Conservation (phyloP, 2,797 vertebrate species). For the Urosaurus nigricauda region DNA sequence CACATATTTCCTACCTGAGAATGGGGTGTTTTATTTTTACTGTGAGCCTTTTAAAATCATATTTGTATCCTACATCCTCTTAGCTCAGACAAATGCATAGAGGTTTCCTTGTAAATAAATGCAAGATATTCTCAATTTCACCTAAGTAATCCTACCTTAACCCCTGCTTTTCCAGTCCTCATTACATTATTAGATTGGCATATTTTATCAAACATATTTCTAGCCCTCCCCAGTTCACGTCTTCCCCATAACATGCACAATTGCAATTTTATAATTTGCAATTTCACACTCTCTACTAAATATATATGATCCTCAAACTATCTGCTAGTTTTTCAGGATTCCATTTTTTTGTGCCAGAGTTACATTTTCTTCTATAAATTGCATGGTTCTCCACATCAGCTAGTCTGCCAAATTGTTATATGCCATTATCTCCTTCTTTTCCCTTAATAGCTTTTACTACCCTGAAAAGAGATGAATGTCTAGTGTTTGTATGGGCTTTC, state of each 20-base stretch:
- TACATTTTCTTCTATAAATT: not conserved
- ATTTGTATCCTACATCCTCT: not conserved
- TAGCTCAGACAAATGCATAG: not conserved
- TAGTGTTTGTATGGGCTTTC: not conserved
- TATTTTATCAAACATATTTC: not conserved
- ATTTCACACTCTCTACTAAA: not conserved
- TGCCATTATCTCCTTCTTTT: not conserved
- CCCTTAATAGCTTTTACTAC: slow-evolving; percentile 4
- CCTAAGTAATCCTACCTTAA: not conserved
- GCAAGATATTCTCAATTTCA: not conserved
- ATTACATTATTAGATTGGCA: not conserved
- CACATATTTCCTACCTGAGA: not conserved
- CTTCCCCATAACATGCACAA: not conserved
- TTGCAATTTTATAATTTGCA: not conserved
- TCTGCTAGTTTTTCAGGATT: not conserved
- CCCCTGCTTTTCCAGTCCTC: not conserved
- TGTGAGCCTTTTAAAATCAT: not conserved
- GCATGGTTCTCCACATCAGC: not conserved
- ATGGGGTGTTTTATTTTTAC: not conserved
- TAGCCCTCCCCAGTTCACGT: not conserved
- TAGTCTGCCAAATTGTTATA: not conserved
- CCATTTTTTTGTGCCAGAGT: not conserved
- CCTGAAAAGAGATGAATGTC: not conserved
- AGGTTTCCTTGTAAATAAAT: not conserved
- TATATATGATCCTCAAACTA: not conserved